phyloP scores from a whole-genome alignment of 2,113 vertebrate genomes.

The Corythoichthys intestinalis region DNA sequence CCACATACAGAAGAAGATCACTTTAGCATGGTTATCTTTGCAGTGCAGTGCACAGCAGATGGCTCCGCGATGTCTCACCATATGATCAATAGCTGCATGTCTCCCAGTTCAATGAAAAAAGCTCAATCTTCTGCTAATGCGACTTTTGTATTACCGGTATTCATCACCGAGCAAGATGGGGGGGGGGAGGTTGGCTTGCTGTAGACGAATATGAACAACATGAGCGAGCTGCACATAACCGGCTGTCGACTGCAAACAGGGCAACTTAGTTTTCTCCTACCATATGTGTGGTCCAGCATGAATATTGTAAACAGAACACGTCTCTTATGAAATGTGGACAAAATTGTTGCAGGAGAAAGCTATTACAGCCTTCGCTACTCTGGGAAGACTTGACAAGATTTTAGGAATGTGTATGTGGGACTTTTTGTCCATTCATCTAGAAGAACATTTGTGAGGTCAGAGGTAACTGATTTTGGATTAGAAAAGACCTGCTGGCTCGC shows the following conservation, averaged over 20 bases:
- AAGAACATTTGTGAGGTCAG: background rate
- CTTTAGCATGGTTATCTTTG: constrained; percentile 44
- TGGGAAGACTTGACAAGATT: background rate
- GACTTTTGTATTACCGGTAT: constrained; percentile 70
- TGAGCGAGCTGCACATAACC: constrained; percentile 59
- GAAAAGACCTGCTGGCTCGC: background rate
- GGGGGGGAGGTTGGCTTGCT: constrained; percentile 42
- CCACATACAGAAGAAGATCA: constrained; percentile 22
- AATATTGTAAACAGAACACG: constrained; percentile 41
- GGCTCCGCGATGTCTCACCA: constrained; percentile 52
- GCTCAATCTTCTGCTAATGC: constrained; percentile 62
- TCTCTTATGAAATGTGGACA: constrained; percentile 1
- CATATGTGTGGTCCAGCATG: constrained; percentile 51
- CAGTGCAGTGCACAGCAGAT: constrained; percentile 55
- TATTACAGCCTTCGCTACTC: background rate
- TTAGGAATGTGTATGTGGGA: background rate
- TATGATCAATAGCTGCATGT: constrained; percentile 71
- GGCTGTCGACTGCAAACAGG: constrained; percentile 62
- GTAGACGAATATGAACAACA: constrained; percentile 41
- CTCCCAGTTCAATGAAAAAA: constrained; percentile 63
- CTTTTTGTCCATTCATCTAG: background rate
- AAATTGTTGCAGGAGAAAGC: background rate
- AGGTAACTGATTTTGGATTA: background rate
- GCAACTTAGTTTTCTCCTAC: constrained; percentile 43
- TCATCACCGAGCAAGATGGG: constrained; percentile 65